Conservation (phyloP, 2,797 vertebrate genomes). For the Astyanax mexicanus region DNA sequence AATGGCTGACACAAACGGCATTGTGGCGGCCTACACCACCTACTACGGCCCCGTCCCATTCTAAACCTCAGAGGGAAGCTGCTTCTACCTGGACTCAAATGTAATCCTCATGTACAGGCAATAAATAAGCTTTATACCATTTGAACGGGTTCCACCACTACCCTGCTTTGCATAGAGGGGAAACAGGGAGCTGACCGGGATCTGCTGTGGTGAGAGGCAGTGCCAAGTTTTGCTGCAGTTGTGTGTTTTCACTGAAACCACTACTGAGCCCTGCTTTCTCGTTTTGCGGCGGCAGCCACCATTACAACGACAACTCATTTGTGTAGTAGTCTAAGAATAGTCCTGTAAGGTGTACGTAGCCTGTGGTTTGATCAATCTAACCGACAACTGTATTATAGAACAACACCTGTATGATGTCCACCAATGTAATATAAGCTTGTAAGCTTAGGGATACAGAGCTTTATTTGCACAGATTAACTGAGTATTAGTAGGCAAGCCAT, state of each 20-base stretch:
- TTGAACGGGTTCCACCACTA: constrained; percentile 24
- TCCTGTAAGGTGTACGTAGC: not conserved
- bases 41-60: constrained; percentile 79
- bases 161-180: constrained; percentile 24
- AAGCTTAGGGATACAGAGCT: constrained; percentile 10
- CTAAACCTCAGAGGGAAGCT: constrained; percentile 57
- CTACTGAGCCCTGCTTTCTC: constrained; percentile 37
- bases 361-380: not conserved
- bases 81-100: constrained; percentile 16
- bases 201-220: constrained; percentile 1
- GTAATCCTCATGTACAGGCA: constrained; percentile 23
- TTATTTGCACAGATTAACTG: constrained; percentile 23
- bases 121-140: constrained; percentile 9
- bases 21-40: constrained; percentile 80
- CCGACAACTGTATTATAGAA: constrained; percentile 20
- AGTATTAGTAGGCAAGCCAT: constrained; percentile 15
- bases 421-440: constrained; percentile 24
- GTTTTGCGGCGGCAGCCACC: constrained; percentile 19
- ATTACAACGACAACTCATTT: constrained; percentile 21
- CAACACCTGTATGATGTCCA: constrained; percentile 28
- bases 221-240: constrained; percentile 16
- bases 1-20: constrained; percentile 84
- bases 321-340: constrained; percentile 25
- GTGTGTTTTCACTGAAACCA: constrained; percentile 31
- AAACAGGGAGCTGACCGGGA: not conserved